These are phyloP conservation scores for Parelbella ahira DNA, from an alignment of 2,888 invertebrate species.

Conservation along the genomic window DNA sequence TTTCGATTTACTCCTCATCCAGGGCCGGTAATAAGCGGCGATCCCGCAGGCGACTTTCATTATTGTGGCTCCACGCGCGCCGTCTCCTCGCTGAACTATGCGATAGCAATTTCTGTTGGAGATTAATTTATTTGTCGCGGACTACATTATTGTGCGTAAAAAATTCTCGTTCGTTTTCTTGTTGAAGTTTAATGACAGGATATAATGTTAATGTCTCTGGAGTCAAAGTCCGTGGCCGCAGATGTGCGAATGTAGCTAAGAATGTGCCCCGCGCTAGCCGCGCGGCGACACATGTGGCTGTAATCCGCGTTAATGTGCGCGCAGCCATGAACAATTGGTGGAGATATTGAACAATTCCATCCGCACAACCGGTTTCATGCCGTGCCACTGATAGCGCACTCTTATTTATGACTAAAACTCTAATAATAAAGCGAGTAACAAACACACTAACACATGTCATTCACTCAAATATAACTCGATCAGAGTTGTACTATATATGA, in stretches of 20 bases:
- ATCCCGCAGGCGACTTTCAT: conserved; percentile 49
- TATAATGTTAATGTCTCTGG: conserved; percentile 59
- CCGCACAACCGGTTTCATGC: conserved; percentile 17
- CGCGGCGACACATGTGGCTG: conserved; percentile 24
- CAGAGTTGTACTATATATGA: too few relatives aligned
- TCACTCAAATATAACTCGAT: too few relatives aligned
- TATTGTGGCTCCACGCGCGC: conserved; percentile 41
- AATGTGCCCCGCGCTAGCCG: conserved; percentile 53
- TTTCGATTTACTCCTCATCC: conserved; percentile 70
- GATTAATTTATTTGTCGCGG: conserved; percentile 65
- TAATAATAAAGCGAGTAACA: too few relatives aligned
- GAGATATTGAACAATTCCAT: conserved; percentile 25
- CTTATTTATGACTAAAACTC: conserved; percentile 16
- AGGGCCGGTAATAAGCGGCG: conserved; percentile 51
- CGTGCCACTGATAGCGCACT: conserved; percentile 20
- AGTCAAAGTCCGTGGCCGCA: conserved; percentile 54
- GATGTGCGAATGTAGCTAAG: conserved; percentile 67
- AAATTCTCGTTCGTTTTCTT: conserved; percentile 55
- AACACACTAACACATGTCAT: too few relatives aligned
- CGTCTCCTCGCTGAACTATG: conserved; percentile 48
- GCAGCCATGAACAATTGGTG: conserved; percentile 24
- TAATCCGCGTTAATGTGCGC: conserved; percentile 22
- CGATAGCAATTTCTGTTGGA: conserved; percentile 57
- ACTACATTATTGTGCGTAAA: conserved; percentile 54
- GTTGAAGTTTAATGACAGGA: conserved; percentile 71